Evolutionary conservation across 2,888 invertebrate species (phyloP).

Genomic region (Apamea monoglypha): DNA sequence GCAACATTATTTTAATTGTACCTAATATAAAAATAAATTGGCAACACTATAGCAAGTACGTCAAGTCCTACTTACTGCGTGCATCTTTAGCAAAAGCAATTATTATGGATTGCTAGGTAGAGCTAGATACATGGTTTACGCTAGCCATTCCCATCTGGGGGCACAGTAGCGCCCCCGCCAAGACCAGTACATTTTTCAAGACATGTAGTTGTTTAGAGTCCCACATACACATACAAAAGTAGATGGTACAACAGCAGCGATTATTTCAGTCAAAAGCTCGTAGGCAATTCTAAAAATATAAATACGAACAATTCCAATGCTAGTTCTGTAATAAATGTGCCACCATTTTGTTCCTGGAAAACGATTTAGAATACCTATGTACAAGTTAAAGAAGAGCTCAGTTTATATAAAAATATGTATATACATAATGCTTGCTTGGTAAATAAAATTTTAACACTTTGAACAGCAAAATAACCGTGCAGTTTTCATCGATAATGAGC

Average conservation of each 20-base stretch:
- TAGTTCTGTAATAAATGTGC: neutral
- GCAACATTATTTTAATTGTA: conserved; percentile 15
- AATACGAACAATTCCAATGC: neutral
- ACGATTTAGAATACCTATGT: conserved; percentile 44
- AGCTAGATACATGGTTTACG: neutral
- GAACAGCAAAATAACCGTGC: neutral
- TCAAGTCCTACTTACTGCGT: neutral
- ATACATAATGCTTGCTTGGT: conserved; percentile 15
- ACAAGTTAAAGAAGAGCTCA: conserved; percentile 38
- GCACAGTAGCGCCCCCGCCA: neutral
- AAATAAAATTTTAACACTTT: neutral
- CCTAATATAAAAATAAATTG: conserved; percentile 16
- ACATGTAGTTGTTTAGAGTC: neutral
- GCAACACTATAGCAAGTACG: neutral
- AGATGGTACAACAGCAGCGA: neutral
- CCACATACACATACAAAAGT: neutral
- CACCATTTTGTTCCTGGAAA: conserved; percentile 33
- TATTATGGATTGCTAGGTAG: neutral
- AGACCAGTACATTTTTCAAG: neutral
- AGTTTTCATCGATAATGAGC: conserved; percentile 4
- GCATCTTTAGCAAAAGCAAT: neutral
- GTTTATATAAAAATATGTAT: conserved; percentile 41
- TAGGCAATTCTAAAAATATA: neutral
- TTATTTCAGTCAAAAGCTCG: neutral
- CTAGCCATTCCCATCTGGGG: neutral